Percentiles rank a stretch among this genome's conserved stretches.
phyloP scores from a whole-genome alignment of 2,888 invertebrate genomes.

The Synergus itoensis region DNA sequence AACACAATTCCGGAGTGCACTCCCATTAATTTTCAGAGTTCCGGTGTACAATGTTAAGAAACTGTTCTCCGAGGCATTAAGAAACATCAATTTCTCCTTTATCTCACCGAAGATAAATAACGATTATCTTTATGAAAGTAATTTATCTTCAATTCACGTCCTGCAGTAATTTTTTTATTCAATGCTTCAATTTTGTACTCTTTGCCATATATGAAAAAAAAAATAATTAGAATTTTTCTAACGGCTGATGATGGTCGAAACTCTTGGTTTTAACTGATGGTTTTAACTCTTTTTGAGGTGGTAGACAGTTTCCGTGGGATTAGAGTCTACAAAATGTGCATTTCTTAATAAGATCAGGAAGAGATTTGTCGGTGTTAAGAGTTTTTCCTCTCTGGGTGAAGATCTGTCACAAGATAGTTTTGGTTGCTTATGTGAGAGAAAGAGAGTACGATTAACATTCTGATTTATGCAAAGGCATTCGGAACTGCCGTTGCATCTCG shows the following conservation, averaged over 20 bases:
- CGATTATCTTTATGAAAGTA: conserved; percentile 31
- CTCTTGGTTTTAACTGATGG: too few species aligned
- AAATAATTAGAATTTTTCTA: not conserved
- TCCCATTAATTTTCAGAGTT: conserved; percentile 40
- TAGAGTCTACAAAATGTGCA: conserved; percentile 16
- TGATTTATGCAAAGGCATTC: conserved; percentile 40
- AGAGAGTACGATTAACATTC: conserved; percentile 38
- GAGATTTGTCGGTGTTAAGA: conserved; percentile 29
- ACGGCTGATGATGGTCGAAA: too few species aligned
- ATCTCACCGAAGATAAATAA: conserved; percentile 31
- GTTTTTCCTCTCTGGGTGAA: not conserved
- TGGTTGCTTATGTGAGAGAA: conserved; percentile 38
- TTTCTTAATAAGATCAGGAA: conserved; percentile 38
- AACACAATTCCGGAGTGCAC: conserved; percentile 38
- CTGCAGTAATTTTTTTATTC: not conserved
- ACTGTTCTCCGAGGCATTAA: conserved; percentile 32
- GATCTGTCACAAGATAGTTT: conserved; percentile 40
- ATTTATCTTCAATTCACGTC: conserved; percentile 34
- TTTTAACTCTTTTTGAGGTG: too few species aligned
- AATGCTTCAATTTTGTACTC: not conserved
- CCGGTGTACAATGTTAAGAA: conserved; percentile 35
- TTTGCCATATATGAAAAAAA: not conserved
- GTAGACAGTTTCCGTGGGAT: conserved; percentile 7
- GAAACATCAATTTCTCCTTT: conserved; percentile 30
- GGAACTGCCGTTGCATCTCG: conserved; percentile 38